Evolutionary conservation across 2,888 invertebrate species (phyloP).

Genomic region (Pasiphila rectangulata): DNA sequence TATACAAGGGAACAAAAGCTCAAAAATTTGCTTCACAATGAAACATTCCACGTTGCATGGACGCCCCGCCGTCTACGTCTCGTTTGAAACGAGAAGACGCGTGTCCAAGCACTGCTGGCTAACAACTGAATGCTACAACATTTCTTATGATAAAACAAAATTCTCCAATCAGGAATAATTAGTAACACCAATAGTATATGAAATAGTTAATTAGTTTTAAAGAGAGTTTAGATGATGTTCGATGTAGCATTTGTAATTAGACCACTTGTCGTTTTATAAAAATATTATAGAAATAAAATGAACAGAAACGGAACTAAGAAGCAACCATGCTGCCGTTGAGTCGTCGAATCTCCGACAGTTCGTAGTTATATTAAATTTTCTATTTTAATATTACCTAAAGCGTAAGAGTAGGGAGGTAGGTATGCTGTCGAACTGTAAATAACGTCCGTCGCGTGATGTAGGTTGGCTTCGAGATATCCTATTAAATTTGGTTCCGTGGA

Average conservation of each 20-base stretch:
- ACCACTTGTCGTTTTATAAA: slow-evolving; percentile 64
- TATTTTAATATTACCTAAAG: slow-evolving; percentile 75
- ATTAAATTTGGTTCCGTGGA: slow-evolving; percentile 44
- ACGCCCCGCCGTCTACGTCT: no score
- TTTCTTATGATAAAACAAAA: slow-evolving; percentile 54
- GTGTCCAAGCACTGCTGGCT: slow-evolving; percentile 33
- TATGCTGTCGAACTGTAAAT: slow-evolving; percentile 64
- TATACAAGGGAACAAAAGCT: slow-evolving; percentile 63
- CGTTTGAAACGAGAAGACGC: no score
- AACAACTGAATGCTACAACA: slow-evolving; percentile 31
- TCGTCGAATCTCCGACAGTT: slow-evolving; percentile 71
- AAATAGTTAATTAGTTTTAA: slow-evolving; percentile 64
- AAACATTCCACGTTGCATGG: slow-evolving; percentile 33
- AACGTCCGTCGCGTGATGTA: slow-evolving; percentile 49
- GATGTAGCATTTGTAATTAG: slow-evolving; percentile 76
- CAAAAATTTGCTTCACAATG: slow-evolving; percentile 40
- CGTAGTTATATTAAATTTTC: slow-evolving; percentile 74
- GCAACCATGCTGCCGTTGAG: slow-evolving; percentile 52
- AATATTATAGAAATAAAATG: slow-evolving; percentile 35
- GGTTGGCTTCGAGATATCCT: slow-evolving; percentile 41
- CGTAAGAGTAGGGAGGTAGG: slow-evolving; percentile 58
- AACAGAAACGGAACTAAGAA: slow-evolving; percentile 50
- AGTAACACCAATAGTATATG: slow-evolving; percentile 73
- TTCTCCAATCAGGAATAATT: slow-evolving; percentile 53
- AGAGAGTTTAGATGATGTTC: slow-evolving; percentile 64